These are phyloP conservation scores for Channallabes apus DNA, from an alignment of 2,797 vertebrate species.

Conservation along the genomic window DNA sequence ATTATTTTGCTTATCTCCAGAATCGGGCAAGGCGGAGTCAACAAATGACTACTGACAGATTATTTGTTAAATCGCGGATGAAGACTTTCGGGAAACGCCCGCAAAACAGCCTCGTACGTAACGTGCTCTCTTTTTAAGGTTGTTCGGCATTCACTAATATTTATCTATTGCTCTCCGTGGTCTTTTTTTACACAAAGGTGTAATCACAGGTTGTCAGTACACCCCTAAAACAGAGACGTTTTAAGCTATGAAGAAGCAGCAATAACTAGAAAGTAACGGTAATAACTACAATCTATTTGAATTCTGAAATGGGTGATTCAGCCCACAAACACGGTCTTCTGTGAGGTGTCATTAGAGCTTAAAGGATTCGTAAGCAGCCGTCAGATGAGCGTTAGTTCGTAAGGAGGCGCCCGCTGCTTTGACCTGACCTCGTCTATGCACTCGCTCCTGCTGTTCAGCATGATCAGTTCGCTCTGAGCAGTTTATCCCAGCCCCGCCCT, in stretches of 20 bases:
- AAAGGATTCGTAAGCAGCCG: constrained; percentile 29
- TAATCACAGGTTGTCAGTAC: background rate
- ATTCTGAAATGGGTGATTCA: constrained; percentile 14
- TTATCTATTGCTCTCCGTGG: background rate
- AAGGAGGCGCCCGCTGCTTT: constrained; percentile 35
- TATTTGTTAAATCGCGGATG: background rate
- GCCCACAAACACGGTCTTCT: constrained; percentile 15
- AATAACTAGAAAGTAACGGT: background rate
- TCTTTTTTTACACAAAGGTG: background rate
- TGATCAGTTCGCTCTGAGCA: constrained; percentile 52
- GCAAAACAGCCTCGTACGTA: background rate
- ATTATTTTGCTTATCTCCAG: background rate
- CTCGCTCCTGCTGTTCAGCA: constrained; percentile 40
- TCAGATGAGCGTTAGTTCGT: constrained; percentile 24
- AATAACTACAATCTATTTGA: background rate
- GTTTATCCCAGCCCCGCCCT: constrained; percentile 41
- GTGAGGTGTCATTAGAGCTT: constrained; percentile 35
- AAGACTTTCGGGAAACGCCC: background rate
- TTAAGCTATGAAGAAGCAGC: background rate
- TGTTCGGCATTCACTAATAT: background rate
- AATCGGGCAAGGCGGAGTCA: background rate
- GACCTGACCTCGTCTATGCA: constrained; percentile 51
- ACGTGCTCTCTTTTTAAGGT: background rate
- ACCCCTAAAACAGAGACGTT: background rate
- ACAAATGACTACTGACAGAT: background rate